These are phyloP conservation scores for Cremastobaeus sp. DNA, from an alignment of 2,888 invertebrate species.

Conservation along the genomic window DNA sequence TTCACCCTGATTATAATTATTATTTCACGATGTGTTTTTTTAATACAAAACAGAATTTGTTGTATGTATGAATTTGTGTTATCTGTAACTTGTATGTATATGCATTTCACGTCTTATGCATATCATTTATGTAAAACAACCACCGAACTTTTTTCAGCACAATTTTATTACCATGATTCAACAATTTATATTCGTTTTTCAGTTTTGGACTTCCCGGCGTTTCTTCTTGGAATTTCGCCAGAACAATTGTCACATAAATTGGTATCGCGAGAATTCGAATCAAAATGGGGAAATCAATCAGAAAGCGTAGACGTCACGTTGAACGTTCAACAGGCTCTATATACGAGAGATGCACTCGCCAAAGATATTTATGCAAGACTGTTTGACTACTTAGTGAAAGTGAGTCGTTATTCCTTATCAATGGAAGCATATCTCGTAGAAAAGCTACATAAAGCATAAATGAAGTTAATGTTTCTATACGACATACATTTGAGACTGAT, in stretches of 20 bases:
- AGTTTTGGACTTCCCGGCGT: slow-evolving; percentile 83
- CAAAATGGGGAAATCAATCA: slow-evolving; percentile 83
- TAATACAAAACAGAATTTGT: no score
- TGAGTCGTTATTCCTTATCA: slow-evolving; percentile 60
- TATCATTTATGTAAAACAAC: no score
- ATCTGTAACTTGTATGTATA: no score
- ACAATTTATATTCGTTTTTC: slow-evolving; percentile 34
- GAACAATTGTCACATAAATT: slow-evolving; percentile 81
- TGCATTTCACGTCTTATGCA: no score
- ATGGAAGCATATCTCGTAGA: background rate
- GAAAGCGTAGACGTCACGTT: slow-evolving; percentile 83
- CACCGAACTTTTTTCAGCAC: background rate
- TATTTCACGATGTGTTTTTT: no score
- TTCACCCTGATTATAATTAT: no score
- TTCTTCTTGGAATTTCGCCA: slow-evolving; percentile 81
- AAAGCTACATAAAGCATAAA: no score
- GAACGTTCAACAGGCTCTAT: slow-evolving; percentile 83
- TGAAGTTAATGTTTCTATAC: no score
- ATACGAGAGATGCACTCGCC: slow-evolving; percentile 83
- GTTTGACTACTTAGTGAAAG: slow-evolving; percentile 82
- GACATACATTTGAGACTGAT: no score
- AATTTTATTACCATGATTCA: background rate
- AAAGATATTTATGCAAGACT: slow-evolving; percentile 83
- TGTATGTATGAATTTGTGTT: no score
- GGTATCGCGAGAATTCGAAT: slow-evolving; percentile 82